phyloP scores from a whole-genome alignment of 2,797 vertebrate genomes.

The Trachops cirrhosus region DNA sequence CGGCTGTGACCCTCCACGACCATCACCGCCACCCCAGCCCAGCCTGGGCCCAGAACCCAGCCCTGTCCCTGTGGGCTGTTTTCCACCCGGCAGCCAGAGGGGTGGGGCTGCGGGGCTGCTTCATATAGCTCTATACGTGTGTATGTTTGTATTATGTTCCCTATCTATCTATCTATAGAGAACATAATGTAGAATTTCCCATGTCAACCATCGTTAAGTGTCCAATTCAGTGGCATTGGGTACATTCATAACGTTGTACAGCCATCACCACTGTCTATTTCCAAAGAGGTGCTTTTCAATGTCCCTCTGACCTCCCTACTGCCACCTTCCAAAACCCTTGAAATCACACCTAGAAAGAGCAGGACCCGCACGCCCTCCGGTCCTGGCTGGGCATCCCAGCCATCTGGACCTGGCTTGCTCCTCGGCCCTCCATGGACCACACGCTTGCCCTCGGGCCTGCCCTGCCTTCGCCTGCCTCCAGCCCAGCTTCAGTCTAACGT shows the following conservation, averaged over 20 bases:
- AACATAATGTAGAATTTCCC: neutral
- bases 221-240: neutral
- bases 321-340: neutral
- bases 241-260: neutral
- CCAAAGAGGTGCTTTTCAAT: neutral
- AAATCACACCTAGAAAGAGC: neutral
- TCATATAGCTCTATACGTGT: neutral
- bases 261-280: neutral
- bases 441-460: neutral
- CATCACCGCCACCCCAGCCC: neutral
- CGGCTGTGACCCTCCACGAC: neutral
- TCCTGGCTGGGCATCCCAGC: neutral
- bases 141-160: neutral
- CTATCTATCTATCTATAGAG: no score
- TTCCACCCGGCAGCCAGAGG: neutral
- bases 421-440: accelerated
- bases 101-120: neutral
- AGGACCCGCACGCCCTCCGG: neutral
- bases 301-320: neutral
- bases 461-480: neutral
- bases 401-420: neutral
- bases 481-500: neutral
- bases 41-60: neutral
- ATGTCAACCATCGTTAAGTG: neutral
- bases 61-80: neutral